Percentiles rank a stretch among this genome's conserved stretches.
Conservation (phyloP, 2,113 vertebrate genomes). For the Tiliqua scincoides region DNA sequence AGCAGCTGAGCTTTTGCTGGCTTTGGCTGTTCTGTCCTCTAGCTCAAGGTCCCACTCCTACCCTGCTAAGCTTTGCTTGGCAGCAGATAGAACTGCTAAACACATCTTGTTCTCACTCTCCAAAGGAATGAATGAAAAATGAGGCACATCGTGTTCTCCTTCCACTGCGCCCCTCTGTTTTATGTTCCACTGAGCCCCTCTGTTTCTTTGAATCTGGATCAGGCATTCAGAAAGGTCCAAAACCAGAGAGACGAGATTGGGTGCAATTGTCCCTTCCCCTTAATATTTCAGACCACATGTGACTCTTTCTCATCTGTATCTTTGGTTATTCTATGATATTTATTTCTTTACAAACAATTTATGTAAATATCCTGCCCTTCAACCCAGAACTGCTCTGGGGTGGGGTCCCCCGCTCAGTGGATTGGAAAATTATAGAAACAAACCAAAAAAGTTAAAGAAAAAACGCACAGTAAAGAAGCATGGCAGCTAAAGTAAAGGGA, state of each 20-base stretch:
- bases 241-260: neutral
- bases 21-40: neutral
- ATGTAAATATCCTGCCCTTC: no score
- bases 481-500: no score
- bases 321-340: no score
- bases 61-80: neutral
- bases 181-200: neutral
- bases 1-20: conserved; percentile 14
- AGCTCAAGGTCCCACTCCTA: neutral
- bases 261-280: neutral
- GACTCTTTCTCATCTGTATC: no score
- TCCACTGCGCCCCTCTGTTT: neutral
- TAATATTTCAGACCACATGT: neutral
- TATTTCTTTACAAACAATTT: no score
- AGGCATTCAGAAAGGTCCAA: neutral
- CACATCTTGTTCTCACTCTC: conserved; percentile 9
- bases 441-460: no score
- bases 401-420: no score
- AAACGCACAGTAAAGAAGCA: no score
- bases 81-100: conserved; percentile 11
- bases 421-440: no score
- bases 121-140: conserved; percentile 26
- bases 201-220: neutral
- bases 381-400: no score
- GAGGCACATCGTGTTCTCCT: neutral